Evolutionary conservation across 2,113 vertebrate genomes (phyloP), one percentile per base, ranked within the genome.

Genomic region (Heptranchias perlo): DNA sequence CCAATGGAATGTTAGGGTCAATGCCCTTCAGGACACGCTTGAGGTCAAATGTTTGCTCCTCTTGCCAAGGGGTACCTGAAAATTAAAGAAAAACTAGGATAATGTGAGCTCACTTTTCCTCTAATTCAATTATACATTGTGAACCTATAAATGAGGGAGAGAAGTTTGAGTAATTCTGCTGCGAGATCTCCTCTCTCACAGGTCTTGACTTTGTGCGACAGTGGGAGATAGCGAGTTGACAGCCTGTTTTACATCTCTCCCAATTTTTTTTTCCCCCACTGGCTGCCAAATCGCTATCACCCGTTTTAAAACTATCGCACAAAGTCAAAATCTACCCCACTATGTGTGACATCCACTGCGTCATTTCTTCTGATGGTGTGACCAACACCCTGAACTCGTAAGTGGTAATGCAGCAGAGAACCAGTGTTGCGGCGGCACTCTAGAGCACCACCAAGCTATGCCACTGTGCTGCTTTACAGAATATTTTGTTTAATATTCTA

Each of bases 31-130:
- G 97, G 35, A 97, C 97, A 0, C 87, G 97, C 97, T 99, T 99
- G 96, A 99, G 97, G 97, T 99, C 99, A 84, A 67, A 97, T 54
- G 98, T 98, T 97, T 99, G 99, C 1, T 96, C 98, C 96, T 98
- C 97, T 96, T 98, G 97, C 97, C 98, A 99, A 0, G 96, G 97
- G 0, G 94, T 98, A 96, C 98, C 99, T 99, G 96, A 0, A 97
- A 96, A 52, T 96, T 73, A 97, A 86, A 28, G 62, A 52, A 92
- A 25, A 39, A 28, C 49, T 6, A 18, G 6, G 54, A 93, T 47
- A 47, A 67, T 35, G 44, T 49, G 39, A 67, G 64, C 4, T 95
- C 3, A 73, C 18, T 52, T 58, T 49, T 21, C 28, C 18, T 23
- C 5, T 44, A 44, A 21, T 95, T 69, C 52, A 95, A 5, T 65